Evolutionary conservation across 2,113 vertebrate genomes (phyloP).

Genomic region (Poicephalus meyeri): DNA sequence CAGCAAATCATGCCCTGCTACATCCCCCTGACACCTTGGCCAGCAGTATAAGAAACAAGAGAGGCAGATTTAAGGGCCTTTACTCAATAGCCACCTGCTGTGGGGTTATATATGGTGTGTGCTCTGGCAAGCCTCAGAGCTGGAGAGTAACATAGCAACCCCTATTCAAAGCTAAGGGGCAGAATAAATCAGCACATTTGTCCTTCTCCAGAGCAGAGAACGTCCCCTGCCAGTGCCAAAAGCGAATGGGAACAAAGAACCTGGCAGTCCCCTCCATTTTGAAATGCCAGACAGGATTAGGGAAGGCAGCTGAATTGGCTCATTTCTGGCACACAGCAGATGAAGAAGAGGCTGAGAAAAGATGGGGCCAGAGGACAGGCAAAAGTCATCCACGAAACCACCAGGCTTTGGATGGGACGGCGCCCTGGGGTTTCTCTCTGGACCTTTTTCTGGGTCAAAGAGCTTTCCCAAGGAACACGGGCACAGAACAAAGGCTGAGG

Average conservation of each 20-base stretch:
- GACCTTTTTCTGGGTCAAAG: not conserved
- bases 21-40: constrained; percentile 33
- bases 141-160: constrained; percentile 69
- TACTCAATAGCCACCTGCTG: constrained; percentile 69
- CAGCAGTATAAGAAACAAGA: constrained; percentile 49
- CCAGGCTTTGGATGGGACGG: not conserved
- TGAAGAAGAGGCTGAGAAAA: not conserved
- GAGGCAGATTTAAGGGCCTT: constrained; percentile 61
- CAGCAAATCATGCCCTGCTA: constrained; percentile 37
- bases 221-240: constrained; percentile 52
- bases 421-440: not conserved
- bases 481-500: not conserved
- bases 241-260: constrained; percentile 61
- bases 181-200: constrained; percentile 71
- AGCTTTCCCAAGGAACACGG: fast-evolving
- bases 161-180: constrained; percentile 67
- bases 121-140: constrained; percentile 62
- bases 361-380: not conserved
- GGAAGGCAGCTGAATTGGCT: constrained; percentile 50
- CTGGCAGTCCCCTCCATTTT: constrained; percentile 63
- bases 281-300: constrained; percentile 61
- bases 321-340: not conserved
- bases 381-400: not conserved
- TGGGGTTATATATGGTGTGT: constrained; percentile 64
- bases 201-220: constrained; percentile 58